Evolutionary conservation across 2,797 vertebrate species (phyloP).

Genomic region (Sparidentex hasta): DNA sequence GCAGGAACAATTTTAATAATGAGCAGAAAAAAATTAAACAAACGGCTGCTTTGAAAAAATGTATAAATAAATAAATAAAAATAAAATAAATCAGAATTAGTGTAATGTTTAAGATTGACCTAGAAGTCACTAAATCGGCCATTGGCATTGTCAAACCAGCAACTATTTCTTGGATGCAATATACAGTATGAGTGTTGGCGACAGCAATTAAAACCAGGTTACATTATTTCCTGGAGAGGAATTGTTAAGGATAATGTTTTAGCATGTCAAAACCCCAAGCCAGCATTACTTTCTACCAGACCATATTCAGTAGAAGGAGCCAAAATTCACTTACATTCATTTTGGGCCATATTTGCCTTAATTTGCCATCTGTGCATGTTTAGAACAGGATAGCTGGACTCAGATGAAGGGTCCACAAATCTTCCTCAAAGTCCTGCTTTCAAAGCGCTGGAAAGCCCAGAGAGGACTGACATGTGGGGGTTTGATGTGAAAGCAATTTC

Average conservation of each 20-base stretch:
- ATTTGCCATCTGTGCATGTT: conserved; percentile 79
- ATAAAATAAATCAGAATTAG: too few species aligned
- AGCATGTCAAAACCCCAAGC: conserved; percentile 34
- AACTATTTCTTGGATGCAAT: not conserved
- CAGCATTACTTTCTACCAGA: conserved; percentile 50
- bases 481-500: conserved; percentile 41
- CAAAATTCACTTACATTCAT: conserved; percentile 60
- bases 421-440: conserved; percentile 64
- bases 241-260: conserved; percentile 35
- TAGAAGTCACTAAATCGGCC: not conserved
- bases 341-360: conserved; percentile 63
- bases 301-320: conserved; percentile 40
- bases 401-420: conserved; percentile 62
- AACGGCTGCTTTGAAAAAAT: not conserved
- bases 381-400: conserved; percentile 55
- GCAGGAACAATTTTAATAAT: not conserved
- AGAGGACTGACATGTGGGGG: conserved; percentile 54
- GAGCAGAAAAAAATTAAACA: not conserved
- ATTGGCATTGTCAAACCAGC: not conserved
- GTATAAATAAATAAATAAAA: too few species aligned
- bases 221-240: conserved; percentile 8
- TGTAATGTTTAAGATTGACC: not conserved
- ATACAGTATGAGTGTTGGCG: not conserved
- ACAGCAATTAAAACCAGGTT: conserved; percentile 31
- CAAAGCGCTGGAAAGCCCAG: conserved; percentile 59